phyloP scores from a whole-genome alignment of 2,113 vertebrate species.

The Forbesichthys agassizii region DNA sequence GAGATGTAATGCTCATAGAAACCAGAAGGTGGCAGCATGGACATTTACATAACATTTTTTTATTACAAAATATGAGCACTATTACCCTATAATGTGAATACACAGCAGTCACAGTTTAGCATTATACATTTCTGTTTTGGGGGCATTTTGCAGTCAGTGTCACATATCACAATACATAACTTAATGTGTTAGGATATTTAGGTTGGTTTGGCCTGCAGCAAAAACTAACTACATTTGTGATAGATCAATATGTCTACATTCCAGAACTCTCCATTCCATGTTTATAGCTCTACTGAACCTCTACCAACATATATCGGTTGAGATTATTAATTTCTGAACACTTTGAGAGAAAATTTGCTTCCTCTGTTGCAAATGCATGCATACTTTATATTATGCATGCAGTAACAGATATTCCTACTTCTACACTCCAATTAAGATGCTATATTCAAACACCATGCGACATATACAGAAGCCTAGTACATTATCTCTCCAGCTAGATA shows the following conservation, averaged over 20 bases:
- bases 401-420: neutral
- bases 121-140: too few relatives aligned
- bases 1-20: constrained; percentile 14
- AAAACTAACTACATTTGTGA: too few relatives aligned
- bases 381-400: neutral
- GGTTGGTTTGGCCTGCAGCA: too few relatives aligned
- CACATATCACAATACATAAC: too few relatives aligned
- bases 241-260: too few relatives aligned
- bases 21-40: constrained; percentile 31
- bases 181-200: too few relatives aligned
- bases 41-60: neutral
- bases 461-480: neutral
- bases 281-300: too few relatives aligned
- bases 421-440: neutral
- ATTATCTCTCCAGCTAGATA: neutral
- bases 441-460: constrained; percentile 3
- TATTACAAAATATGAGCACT: too few relatives aligned
- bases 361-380: neutral
- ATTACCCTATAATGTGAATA: too few relatives aligned
- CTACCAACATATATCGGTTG: neutral
- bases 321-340: neutral
- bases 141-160: too few relatives aligned
- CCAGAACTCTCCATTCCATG: too few relatives aligned
- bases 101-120: too few relatives aligned
- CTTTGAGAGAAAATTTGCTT: neutral